These are phyloP conservation scores for Nephrotoma guestfalica DNA, from an alignment of 2,888 invertebrate genomes.

Conservation along the genomic window DNA sequence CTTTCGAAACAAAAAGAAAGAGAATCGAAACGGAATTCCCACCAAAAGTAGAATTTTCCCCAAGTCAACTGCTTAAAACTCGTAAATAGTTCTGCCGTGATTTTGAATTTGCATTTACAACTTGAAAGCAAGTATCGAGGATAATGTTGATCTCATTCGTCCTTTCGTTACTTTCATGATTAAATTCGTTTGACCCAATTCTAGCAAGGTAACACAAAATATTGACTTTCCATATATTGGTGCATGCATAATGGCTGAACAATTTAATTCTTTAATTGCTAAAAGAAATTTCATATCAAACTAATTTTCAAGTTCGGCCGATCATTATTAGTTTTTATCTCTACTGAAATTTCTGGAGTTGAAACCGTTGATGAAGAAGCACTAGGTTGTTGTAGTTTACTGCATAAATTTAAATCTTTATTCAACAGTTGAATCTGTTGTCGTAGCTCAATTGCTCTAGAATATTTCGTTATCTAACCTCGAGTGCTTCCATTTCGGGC, in stretches of 20 bases:
- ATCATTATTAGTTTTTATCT: constrained; percentile 11
- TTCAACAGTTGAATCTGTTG: constrained; percentile 47
- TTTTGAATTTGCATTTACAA: constrained; percentile 34
- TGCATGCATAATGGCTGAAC: constrained; percentile 38
- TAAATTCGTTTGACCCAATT: constrained; percentile 33
- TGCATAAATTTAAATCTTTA: constrained; percentile 28
- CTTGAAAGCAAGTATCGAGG: constrained; percentile 45
- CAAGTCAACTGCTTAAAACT: constrained; percentile 38
- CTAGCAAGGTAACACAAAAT: constrained; percentile 50
- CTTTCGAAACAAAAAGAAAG: background rate
- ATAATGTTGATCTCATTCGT: constrained; percentile 40
- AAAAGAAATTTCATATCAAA: constrained; percentile 41
- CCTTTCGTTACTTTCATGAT: constrained; percentile 33
- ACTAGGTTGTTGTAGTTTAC: constrained; percentile 6
- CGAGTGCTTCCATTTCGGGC: constrained; percentile 42
- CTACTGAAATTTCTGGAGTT: constrained; percentile 9
- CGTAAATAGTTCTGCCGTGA: constrained; percentile 36
- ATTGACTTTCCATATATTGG: constrained; percentile 51
- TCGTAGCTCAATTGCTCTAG: constrained; percentile 58
- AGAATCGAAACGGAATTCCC: constrained; percentile 35
- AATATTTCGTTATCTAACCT: constrained; percentile 55
- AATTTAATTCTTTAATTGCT: constrained; percentile 39
- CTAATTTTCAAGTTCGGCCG: constrained; percentile 36
- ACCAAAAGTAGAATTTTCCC: constrained; percentile 37
- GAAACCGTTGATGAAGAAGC: background rate